Evolutionary conservation across 2,797 vertebrate genomes (phyloP).

Genomic region (Pithecia hirsuta): DNA sequence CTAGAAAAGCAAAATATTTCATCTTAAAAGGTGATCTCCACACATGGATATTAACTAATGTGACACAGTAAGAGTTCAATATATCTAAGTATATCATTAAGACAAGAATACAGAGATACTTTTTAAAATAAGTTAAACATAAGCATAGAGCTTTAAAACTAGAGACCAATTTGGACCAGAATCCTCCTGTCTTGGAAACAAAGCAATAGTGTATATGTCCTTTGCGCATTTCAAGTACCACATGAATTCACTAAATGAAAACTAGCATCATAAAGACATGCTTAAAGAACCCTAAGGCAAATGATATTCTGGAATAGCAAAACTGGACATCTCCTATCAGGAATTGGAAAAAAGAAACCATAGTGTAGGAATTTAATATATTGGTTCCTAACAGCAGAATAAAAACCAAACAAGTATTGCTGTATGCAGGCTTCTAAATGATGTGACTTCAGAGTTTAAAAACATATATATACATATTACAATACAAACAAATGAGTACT

Average conservation of each 20-base stretch:
- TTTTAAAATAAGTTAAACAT: neutral
- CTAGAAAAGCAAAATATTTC: slow-evolving; percentile 73
- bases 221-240: neutral
- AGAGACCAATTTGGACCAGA: neutral
- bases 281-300: neutral
- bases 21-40: slow-evolving; percentile 36
- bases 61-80: neutral
- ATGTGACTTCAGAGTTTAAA: slow-evolving; percentile 7
- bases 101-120: neutral
- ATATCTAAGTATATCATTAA: neutral
- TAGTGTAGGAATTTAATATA: neutral
- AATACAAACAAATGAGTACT: neutral
- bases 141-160: neutral
- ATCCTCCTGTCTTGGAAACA: neutral
- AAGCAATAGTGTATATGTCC: neutral
- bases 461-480: neutral
- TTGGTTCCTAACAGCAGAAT: neutral
- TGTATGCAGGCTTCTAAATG: neutral
- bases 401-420: neutral
- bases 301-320: accelerated
- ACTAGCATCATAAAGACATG: neutral
- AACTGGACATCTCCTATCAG: too few species aligned
- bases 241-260: neutral
- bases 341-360: neutral
- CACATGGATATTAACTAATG: neutral